These are phyloP conservation scores for Aproaerema taeniolella DNA, from an alignment of 2,888 invertebrate species.

Conservation along the genomic window DNA sequence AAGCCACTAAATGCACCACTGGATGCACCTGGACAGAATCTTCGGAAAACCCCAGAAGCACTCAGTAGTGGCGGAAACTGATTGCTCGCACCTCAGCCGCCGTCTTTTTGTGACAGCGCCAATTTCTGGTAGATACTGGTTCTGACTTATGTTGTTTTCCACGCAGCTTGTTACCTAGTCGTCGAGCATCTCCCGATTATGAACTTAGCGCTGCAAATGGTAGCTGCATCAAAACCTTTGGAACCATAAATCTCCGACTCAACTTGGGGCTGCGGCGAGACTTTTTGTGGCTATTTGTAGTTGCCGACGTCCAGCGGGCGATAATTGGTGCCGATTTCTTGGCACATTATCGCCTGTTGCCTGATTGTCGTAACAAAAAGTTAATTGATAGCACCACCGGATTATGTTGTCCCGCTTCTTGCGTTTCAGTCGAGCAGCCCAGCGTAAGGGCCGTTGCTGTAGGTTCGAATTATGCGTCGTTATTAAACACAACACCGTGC, in stretches of 20 bases:
- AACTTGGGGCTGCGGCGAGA: constrained; percentile 15
- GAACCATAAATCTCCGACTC: constrained; percentile 8
- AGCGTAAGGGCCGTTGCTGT: constrained; percentile 6
- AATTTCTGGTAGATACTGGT: constrained; percentile 17
- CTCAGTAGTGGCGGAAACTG: constrained; percentile 17
- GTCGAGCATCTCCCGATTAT: constrained; percentile 5
- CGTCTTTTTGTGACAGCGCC: constrained; percentile 3
- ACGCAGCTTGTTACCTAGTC: not conserved
- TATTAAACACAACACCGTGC: constrained; percentile 17
- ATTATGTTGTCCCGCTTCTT: constrained; percentile 1
- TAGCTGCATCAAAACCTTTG: constrained; percentile 17
- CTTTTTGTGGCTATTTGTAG: constrained; percentile 14
- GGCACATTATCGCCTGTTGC: constrained; percentile 15
- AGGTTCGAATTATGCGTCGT: not conserved
- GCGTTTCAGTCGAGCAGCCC: constrained; percentile 1
- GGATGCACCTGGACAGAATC: constrained; percentile 17
- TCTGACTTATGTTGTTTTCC: constrained; percentile 19
- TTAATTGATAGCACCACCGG: constrained; percentile 14
- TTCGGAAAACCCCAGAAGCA: constrained; percentile 15
- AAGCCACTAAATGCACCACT: not conserved
- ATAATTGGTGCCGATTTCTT: too few species aligned
- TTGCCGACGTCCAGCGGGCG: constrained; percentile 18
- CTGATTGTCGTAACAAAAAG: constrained; percentile 11
- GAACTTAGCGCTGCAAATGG: constrained; percentile 19
- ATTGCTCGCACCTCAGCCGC: constrained; percentile 10